Evolutionary conservation across 2,797 vertebrate genomes (phyloP).

Genomic region (Rhabdomys pumilio): DNA sequence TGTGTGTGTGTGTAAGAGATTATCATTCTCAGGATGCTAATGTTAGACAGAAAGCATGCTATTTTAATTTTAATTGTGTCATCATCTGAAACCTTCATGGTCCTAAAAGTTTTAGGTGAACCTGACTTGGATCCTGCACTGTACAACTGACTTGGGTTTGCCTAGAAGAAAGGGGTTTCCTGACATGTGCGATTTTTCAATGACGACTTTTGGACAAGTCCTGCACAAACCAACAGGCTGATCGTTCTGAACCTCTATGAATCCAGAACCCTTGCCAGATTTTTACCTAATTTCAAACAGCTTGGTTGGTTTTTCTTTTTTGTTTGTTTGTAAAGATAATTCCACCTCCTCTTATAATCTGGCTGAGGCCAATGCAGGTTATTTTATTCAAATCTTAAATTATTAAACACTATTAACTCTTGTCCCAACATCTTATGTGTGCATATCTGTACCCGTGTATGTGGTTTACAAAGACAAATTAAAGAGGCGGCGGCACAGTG

Average conservation of each 20-base stretch:
- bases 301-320: not conserved
- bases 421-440: not conserved
- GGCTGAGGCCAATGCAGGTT: not conserved
- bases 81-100: not conserved
- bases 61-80: conserved; percentile 37
- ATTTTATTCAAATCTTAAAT: not conserved
- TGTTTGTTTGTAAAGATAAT: too few relatives aligned
- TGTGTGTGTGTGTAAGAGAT: not conserved
- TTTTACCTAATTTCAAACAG: not conserved
- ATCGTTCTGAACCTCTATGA: not conserved
- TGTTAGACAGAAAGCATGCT: not conserved
- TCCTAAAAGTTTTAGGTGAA: conserved; percentile 35
- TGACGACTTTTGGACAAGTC: not conserved
- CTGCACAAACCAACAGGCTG: not conserved
- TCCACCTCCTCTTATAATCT: not conserved
- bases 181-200: not conserved
- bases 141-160: conserved; percentile 11
- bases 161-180: not conserved
- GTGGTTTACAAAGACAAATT: not conserved
- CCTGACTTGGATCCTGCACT: not conserved
- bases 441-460: not conserved
- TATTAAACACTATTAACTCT: not conserved
- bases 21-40: not conserved
- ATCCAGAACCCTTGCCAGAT: not conserved
- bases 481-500: too few relatives aligned